phyloP scores from a whole-genome alignment of 1,140 invertebrate species.

The Drosophila virilis region DNA sequence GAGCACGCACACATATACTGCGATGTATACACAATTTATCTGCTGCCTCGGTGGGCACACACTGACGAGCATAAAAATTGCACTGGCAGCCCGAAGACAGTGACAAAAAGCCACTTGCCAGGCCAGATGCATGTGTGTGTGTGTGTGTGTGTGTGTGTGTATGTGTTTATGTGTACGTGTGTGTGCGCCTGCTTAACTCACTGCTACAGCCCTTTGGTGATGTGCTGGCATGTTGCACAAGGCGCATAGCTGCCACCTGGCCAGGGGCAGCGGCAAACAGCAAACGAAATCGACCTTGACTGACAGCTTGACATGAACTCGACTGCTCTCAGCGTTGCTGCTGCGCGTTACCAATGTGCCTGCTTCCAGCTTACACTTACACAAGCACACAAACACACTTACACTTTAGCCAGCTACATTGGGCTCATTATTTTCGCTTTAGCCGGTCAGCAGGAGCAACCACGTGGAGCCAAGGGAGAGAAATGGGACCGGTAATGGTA shows the following conservation, averaged over 20 bases:
- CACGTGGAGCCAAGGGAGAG: constrained; percentile 18
- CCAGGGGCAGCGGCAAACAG: constrained; percentile 31
- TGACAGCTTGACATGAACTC: constrained; percentile 82
- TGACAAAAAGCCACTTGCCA: constrained; percentile 79
- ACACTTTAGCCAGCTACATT: constrained; percentile 50
- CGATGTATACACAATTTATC: constrained; percentile 49
- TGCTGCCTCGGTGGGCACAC: constrained; percentile 25
- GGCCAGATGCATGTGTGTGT: constrained; percentile 14
- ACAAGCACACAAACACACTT: constrained; percentile 7
- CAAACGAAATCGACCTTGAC: constrained; percentile 81
- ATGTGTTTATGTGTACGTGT: too few species aligned
- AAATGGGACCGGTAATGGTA: constrained; percentile 30
- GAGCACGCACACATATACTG: constrained; percentile 51
- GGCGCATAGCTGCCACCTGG: constrained; percentile 46
- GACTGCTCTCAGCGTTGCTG: constrained; percentile 62
- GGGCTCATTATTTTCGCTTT: constrained; percentile 80
- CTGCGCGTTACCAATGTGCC: constrained; percentile 43
- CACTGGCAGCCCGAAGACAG: constrained; percentile 71
- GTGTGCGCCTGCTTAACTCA: constrained; percentile 3
- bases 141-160: too few species aligned
- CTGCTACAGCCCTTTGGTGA: constrained; percentile 14
- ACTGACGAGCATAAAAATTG: constrained; percentile 70
- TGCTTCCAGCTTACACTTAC: constrained; percentile 5
- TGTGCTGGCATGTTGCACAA: constrained; percentile 55
- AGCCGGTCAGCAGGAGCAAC: constrained; percentile 59